phyloP scores from a whole-genome alignment of 2,888 invertebrate genomes.

The Ophioninae sp. region DNA sequence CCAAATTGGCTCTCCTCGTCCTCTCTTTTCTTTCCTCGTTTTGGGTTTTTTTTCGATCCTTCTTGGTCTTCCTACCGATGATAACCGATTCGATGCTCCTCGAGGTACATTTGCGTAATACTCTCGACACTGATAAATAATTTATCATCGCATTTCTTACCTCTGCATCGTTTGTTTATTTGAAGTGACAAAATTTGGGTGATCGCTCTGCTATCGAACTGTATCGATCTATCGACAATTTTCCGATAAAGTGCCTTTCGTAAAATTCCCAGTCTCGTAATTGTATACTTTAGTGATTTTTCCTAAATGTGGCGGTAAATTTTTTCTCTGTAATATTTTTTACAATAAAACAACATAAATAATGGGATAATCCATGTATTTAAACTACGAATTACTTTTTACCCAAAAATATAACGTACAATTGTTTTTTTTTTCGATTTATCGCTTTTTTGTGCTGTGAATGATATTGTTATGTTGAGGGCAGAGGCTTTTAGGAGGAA shows the following conservation, averaged over 20 bases:
- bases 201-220: neutral
- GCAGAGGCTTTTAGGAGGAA: too few relatives aligned
- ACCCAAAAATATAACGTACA: too few relatives aligned
- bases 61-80: slow-evolving; percentile 15
- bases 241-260: neutral
- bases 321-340: too few relatives aligned
- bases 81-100: slow-evolving; percentile 46
- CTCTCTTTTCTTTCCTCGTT: neutral
- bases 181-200: neutral
- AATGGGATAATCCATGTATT: too few relatives aligned
- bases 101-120: slow-evolving; percentile 26
- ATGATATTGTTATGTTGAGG: too few relatives aligned
- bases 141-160: slow-evolving; percentile 31
- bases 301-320: too few relatives aligned
- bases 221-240: neutral
- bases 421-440: too few relatives aligned
- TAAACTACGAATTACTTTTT: too few relatives aligned
- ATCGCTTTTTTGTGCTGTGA: too few relatives aligned
- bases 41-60: slow-evolving; percentile 13
- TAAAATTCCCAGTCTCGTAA: neutral
- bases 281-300: neutral
- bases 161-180: neutral
- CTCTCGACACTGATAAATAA: slow-evolving; percentile 42
- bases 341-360: too few relatives aligned
- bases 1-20: slow-evolving; percentile 39